Evolutionary conservation across 1,140 invertebrate genomes (phyloP).

Genomic region (Cephus cinctus): DNA sequence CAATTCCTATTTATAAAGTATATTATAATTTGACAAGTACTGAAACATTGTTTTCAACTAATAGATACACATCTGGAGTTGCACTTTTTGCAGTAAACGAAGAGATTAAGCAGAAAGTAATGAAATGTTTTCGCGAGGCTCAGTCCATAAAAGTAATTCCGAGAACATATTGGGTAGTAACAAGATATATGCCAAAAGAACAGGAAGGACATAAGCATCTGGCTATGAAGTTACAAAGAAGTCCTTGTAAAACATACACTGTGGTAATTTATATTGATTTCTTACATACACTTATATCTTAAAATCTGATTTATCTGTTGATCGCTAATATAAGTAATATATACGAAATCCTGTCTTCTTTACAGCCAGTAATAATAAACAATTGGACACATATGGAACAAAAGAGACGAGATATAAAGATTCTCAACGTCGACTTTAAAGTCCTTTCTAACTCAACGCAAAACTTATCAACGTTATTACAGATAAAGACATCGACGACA

Average conservation of each 20-base stretch:
- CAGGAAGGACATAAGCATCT: conserved; percentile 21
- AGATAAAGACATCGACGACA: conserved; percentile 37
- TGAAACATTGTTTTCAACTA: neutral
- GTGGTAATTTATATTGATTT: conserved; percentile 19
- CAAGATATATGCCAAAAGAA: conserved; percentile 28
- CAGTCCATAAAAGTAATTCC: conserved; percentile 13
- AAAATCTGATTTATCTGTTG: conserved; percentile 3
- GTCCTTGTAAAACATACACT: neutral
- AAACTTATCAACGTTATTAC: conserved; percentile 41
- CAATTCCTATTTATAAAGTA: neutral
- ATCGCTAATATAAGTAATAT: neutral
- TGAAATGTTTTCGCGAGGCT: conserved; percentile 9
- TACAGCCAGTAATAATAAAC: conserved; percentile 30
- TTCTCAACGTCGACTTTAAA: conserved; percentile 32
- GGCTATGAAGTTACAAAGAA: conserved; percentile 20
- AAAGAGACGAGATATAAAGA: conserved; percentile 27
- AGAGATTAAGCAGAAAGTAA: conserved; percentile 12
- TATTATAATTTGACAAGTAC: conserved; percentile 1
- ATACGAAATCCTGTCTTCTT: conserved; percentile 14
- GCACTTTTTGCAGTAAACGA: conserved; percentile 26
- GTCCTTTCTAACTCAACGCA: conserved; percentile 33
- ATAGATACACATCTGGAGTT: conserved; percentile 22
- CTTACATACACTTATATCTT: conserved; percentile 2
- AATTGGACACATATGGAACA: conserved; percentile 29
- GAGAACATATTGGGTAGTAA: conserved; percentile 39